phyloP scores from a whole-genome alignment of 2,113 vertebrate species.

The Brachirus orientalis region DNA sequence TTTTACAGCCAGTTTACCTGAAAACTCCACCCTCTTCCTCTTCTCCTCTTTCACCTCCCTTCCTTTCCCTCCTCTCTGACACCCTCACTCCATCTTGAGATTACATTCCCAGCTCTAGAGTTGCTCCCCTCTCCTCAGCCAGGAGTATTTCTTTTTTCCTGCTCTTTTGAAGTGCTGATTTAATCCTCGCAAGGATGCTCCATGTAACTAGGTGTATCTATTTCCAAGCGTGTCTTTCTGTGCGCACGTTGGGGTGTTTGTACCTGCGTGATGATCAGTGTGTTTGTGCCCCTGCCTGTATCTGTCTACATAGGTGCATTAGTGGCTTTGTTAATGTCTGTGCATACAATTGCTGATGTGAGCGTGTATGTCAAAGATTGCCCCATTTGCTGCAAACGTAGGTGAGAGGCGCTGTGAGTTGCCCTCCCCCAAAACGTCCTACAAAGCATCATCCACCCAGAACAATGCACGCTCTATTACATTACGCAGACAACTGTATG shows the following conservation, averaged over 20 bases:
- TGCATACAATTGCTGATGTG: constrained; percentile 51
- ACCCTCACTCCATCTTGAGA: constrained; percentile 62
- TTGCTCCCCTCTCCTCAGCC: constrained; percentile 70
- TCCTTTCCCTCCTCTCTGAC: constrained; percentile 38
- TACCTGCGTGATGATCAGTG: constrained; percentile 34
- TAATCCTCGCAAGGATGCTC: constrained; percentile 79
- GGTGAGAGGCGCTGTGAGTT: constrained; percentile 59
- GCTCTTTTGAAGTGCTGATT: constrained; percentile 85
- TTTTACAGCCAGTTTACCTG: constrained; percentile 65
- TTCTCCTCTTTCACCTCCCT: constrained; percentile 44
- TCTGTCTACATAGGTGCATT: constrained; percentile 40
- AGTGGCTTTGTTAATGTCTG: constrained; percentile 60
- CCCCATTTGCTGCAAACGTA: constrained; percentile 66
- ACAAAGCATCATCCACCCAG: constrained; percentile 75
- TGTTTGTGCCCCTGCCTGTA: constrained; percentile 36
- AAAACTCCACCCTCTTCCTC: constrained; percentile 64
- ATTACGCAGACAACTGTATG: constrained; percentile 64
- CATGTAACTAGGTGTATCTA: constrained; percentile 75
- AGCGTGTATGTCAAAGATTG: constrained; percentile 71
- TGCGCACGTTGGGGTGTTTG: constrained; percentile 39
- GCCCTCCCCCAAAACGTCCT: constrained; percentile 76
- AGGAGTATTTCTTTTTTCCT: constrained; percentile 79
- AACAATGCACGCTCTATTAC: constrained; percentile 69
- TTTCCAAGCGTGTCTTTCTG: constrained; percentile 62
- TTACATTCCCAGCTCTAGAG: constrained; percentile 73